Evolutionary conservation across 2,113 vertebrate species (phyloP).

Genomic region (Chrysemys picta): DNA sequence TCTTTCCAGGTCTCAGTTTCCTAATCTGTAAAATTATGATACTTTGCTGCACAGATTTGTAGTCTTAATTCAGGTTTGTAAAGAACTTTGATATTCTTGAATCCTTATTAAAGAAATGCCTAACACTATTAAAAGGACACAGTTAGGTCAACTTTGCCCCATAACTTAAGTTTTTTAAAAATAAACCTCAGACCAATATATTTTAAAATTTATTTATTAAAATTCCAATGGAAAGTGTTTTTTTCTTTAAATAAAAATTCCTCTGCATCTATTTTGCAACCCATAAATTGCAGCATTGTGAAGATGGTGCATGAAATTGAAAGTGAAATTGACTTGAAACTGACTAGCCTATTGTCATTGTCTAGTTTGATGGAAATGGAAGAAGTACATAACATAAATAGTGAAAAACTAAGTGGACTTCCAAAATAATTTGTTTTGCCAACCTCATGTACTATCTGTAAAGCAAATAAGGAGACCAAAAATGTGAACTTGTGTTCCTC

Average conservation of each 20-base stretch:
- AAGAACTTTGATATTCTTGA: background rate
- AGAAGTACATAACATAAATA: background rate
- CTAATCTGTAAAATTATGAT: background rate
- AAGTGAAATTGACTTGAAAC: background rate
- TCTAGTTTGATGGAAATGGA: background rate
- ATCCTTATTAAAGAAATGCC: background rate
- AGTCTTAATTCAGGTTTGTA: background rate
- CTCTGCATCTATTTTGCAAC: background rate
- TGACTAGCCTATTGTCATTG: conserved; percentile 12
- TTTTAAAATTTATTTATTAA: background rate
- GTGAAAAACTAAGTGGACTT: background rate
- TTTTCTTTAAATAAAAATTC: background rate
- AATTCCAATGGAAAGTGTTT: background rate
- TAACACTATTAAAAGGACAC: background rate
- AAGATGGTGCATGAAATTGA: background rate
- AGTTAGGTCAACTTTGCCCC: background rate
- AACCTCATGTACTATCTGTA: background rate
- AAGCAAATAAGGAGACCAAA: background rate
- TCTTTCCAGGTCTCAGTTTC: background rate
- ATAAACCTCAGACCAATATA: background rate
- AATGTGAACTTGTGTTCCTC: background rate
- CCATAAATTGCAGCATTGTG: background rate
- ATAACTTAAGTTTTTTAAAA: background rate
- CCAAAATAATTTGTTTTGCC: background rate
- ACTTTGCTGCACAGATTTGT: background rate